Evolutionary conservation across 2,888 invertebrate species (phyloP), one percentile per base, ranked within the genome.

Genomic region (Patella caerulea): DNA sequence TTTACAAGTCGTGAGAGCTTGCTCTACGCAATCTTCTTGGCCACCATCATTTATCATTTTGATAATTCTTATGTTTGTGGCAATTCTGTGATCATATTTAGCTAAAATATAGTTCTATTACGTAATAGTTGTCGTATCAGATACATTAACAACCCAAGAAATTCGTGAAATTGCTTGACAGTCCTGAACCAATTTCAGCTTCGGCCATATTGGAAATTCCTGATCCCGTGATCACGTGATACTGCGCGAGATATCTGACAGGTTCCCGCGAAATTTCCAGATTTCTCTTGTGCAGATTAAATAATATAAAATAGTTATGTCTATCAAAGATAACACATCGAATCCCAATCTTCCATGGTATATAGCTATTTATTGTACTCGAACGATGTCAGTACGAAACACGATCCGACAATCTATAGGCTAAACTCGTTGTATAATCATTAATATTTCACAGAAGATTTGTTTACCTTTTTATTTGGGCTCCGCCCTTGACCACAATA

Each of bases 1-100:
- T 78, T 83, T 84, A 86, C 90, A 91, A 79, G 85, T 86, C 83
- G 88, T 90, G 78, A 90, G 85, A 73, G 89, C 88, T 82, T 86
- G 86, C 75, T 85, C 81, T 75, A 87, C 81, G 65, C 82, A 79
- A 72, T 85, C 81, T 69, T 85, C 83, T 52, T 77, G 74, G 72
- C 82, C 82, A 55, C 74, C 76, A 70, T 81, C 78, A 55, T 83
- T 82, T 76, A 84, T 83, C 86, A 85, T 85, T 79, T 80, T 82
- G 45, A 54, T 24, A 65, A 65, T 12, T 65, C 12, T 65, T 65
- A 65, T 65, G 65, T 65, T 24, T 24, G 19, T 65, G 65, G 24
- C 24, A 65, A 19, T 65, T 24, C 24, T 14, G 24, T 11, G 19
- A 65, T 24, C 65, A 65, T 65, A 65, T 65, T 65, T 65, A 12